Conservation (phyloP, 2,797 vertebrate species). For the Arnoldichthys spilopterus region DNA sequence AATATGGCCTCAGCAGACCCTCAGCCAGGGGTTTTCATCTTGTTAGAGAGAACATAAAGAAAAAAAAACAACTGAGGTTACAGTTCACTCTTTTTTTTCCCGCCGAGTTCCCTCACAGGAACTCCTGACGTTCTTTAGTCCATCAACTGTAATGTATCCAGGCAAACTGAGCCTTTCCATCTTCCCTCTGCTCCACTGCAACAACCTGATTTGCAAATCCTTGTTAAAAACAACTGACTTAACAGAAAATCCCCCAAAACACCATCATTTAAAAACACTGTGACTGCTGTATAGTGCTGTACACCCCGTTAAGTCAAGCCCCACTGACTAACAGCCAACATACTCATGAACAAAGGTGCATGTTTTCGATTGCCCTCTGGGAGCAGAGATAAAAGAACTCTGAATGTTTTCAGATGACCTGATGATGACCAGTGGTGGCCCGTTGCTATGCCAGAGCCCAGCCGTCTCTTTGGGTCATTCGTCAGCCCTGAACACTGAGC, state of each 20-base stretch:
- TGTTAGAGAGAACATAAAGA: neutral
- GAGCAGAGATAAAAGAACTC: conserved; percentile 68
- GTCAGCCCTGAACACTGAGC: conserved; percentile 65
- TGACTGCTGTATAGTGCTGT: neutral
- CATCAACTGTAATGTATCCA: neutral
- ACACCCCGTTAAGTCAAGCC: neutral
- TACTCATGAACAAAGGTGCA: neutral
- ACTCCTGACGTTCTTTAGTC: neutral
- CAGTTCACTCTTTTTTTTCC: conserved; percentile 15
- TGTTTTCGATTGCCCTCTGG: conserved; percentile 26
- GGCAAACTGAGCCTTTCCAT: neutral
- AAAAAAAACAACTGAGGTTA: neutral
- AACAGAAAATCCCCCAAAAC: neutral
- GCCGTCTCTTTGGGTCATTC: conserved; percentile 29
- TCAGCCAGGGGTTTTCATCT: neutral
- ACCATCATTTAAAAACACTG: neutral
- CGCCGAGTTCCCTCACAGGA: neutral
- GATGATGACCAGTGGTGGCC: conserved; percentile 69
- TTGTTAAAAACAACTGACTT: neutral
- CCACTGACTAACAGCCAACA: neutral
- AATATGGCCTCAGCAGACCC: conserved; percentile 11
- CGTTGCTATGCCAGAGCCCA: conserved; percentile 61
- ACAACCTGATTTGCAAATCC: neutral
- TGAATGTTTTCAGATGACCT: conserved; percentile 77
- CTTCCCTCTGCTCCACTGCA: neutral